Conservation (phyloP, 2,797 vertebrate genomes). For the Malacoctenus gilli region DNA sequence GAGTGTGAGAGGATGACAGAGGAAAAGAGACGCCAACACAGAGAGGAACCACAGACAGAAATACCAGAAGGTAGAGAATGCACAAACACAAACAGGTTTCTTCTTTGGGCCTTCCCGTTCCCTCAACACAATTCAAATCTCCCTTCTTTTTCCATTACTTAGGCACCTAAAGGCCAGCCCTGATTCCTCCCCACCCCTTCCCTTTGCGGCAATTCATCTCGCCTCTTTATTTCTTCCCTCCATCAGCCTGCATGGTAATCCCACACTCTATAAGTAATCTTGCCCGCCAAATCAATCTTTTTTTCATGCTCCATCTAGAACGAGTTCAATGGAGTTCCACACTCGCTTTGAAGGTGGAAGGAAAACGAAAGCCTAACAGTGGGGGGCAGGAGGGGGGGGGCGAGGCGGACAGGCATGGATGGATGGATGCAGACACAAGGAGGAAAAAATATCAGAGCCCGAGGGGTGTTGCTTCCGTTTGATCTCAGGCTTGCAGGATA, state of each 20-base stretch:
- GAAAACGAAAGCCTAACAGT: conserved; percentile 29
- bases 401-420: conserved; percentile 10
- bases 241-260: conserved; percentile 54
- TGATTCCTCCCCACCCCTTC: conserved; percentile 14
- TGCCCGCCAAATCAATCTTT: conserved; percentile 44
- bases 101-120: conserved; percentile 45
- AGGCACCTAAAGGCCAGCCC: conserved; percentile 33
- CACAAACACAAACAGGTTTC: conserved; percentile 3
- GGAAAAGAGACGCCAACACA: conserved; percentile 22
- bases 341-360: conserved; percentile 45
- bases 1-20: conserved; percentile 1
- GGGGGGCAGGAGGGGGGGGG: conserved; percentile 13
- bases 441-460: conserved; percentile 5
- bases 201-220: background rate
- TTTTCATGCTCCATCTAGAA: conserved; percentile 40
- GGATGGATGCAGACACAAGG: conserved; percentile 18
- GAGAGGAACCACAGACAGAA: background rate
- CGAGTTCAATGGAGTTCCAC: conserved; percentile 22
- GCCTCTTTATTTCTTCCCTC: conserved; percentile 31
- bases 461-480: conserved; percentile 32
- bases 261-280: conserved; percentile 60
- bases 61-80: background rate
- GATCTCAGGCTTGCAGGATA: conserved; percentile 25
- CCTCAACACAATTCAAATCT: conserved; percentile 23
- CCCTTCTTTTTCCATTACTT: conserved; percentile 18